Percentiles rank a stretch among this genome's conserved stretches.
phyloP scores from a whole-genome alignment of 2,113 vertebrate genomes.

The Fulica atra region DNA sequence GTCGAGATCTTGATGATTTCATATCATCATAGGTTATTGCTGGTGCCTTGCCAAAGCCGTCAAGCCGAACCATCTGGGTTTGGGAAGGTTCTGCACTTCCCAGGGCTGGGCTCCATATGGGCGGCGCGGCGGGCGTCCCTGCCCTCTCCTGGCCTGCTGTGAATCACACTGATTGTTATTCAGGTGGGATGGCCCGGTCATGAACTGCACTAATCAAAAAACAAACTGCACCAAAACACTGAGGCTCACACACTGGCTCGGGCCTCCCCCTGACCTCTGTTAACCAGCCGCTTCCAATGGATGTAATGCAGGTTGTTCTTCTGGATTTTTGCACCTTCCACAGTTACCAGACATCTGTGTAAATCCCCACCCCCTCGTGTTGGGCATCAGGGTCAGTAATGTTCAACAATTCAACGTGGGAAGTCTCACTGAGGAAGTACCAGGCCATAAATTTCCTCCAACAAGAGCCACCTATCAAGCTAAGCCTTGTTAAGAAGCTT shows the following conservation, averaged over 20 bases:
- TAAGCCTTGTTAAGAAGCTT: constrained; percentile 65
- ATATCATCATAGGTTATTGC: constrained; percentile 20
- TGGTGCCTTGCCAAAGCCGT: constrained; percentile 55
- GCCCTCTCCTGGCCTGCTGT: constrained; percentile 64
- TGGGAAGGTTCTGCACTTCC: constrained; percentile 48
- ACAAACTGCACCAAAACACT: constrained; percentile 70
- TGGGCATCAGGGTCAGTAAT: constrained; percentile 78
- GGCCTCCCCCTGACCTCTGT: constrained; percentile 70
- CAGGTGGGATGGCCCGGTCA: constrained; percentile 74
- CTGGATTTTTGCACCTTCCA: constrained; percentile 74
- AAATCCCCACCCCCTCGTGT: constrained; percentile 70
- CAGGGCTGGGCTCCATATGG: constrained; percentile 54
- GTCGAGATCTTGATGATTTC: not conserved
- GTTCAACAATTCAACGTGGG: constrained; percentile 81
- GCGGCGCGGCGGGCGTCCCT: not conserved
- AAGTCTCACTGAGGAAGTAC: constrained; percentile 81
- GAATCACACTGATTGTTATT: constrained; percentile 73
- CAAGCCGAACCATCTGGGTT: constrained; percentile 61
- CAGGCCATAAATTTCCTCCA: constrained; percentile 79
- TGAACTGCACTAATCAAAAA: constrained; percentile 74
- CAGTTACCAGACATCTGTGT: constrained; percentile 76
- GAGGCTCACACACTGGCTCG: constrained; percentile 62
- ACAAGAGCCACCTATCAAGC: constrained; percentile 77
- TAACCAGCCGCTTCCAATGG: constrained; percentile 65
- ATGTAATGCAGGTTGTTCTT: constrained; percentile 69